Conservation (phyloP, 2,113 vertebrate genomes). For the Stegastes partitus region DNA sequence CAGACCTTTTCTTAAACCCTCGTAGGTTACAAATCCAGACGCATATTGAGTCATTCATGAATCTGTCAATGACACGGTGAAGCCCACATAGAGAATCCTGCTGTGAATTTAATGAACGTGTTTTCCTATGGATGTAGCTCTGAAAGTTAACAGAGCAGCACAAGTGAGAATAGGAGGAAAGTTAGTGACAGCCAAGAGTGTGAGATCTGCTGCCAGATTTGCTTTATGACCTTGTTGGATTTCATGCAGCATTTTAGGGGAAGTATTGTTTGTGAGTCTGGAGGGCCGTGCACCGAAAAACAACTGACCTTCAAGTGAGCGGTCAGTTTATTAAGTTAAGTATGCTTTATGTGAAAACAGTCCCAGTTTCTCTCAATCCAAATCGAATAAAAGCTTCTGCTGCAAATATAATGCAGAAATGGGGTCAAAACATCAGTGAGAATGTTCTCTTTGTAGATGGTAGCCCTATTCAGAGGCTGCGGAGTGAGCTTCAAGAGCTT, state of each 20-base stretch:
- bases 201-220: constrained; percentile 48
- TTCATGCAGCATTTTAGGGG: constrained; percentile 43
- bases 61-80: constrained; percentile 69
- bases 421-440: constrained; percentile 40
- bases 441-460: constrained; percentile 69
- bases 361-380: constrained; percentile 15
- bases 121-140: constrained; percentile 63
- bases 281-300: constrained; percentile 30
- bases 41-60: constrained; percentile 76
- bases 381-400: constrained; percentile 25
- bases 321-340: neutral
- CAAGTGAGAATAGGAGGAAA: constrained; percentile 56
- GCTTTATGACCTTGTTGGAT: constrained; percentile 60
- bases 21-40: constrained; percentile 76
- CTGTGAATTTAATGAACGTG: constrained; percentile 79
- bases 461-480: constrained; percentile 43
- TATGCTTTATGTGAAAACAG: neutral
- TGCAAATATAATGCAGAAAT: constrained; percentile 39
- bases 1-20: constrained; percentile 63
- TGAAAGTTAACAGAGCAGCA: constrained; percentile 63
- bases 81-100: constrained; percentile 59
- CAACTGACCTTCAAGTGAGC: constrained; percentile 13
- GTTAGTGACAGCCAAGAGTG: constrained; percentile 45
- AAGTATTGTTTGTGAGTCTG: constrained; percentile 25
- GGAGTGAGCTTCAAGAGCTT: constrained; percentile 42